phyloP scores from a whole-genome alignment of 2,888 invertebrate genomes.

The Netelia inedita region DNA sequence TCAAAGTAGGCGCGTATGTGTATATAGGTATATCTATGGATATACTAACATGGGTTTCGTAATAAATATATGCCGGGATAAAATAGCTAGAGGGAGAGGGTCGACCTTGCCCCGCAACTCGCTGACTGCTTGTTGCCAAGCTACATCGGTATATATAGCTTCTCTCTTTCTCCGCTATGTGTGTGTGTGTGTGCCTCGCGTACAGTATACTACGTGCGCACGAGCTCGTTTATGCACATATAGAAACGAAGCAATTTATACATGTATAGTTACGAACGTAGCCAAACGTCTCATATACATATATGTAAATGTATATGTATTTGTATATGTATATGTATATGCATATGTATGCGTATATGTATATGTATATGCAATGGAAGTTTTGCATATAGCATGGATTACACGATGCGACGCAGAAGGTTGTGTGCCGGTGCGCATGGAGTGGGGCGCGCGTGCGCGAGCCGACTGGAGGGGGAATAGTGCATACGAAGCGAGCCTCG shows the following conservation, averaged over 20 bases:
- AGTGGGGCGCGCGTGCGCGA: neutral
- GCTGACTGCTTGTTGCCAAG: slow-evolving; percentile 83
- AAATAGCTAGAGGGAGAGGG: slow-evolving; percentile 80
- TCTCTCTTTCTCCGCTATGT: slow-evolving; percentile 36
- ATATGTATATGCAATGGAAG: slow-evolving; percentile 32
- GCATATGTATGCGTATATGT: slow-evolving; percentile 32
- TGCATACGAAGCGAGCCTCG: slow-evolving; percentile 52
- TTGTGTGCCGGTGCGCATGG: slow-evolving; percentile 36
- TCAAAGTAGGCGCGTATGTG: slow-evolving; percentile 22
- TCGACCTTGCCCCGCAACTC: slow-evolving; percentile 83
- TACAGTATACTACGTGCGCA: slow-evolving; percentile 17
- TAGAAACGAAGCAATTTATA: slow-evolving; percentile 5
- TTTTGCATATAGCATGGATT: slow-evolving; percentile 13
- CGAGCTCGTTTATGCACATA: slow-evolving; percentile 27
- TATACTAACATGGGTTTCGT: slow-evolving; percentile 77
- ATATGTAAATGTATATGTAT: slow-evolving; percentile 55
- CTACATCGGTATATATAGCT: slow-evolving; percentile 81
- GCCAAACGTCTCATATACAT: slow-evolving; percentile 21
- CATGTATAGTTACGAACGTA: slow-evolving; percentile 27
- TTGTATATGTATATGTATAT: slow-evolving; percentile 46
- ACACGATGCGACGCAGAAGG: slow-evolving; percentile 49
- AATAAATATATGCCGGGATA: slow-evolving; percentile 82
- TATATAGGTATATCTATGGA: slow-evolving; percentile 50
- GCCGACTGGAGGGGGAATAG: slow-evolving; percentile 26
- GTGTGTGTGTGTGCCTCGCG: neutral